These are phyloP conservation scores for Hemibates koningsi DNA, from an alignment of 2,113 vertebrate genomes.

Conservation along the genomic window DNA sequence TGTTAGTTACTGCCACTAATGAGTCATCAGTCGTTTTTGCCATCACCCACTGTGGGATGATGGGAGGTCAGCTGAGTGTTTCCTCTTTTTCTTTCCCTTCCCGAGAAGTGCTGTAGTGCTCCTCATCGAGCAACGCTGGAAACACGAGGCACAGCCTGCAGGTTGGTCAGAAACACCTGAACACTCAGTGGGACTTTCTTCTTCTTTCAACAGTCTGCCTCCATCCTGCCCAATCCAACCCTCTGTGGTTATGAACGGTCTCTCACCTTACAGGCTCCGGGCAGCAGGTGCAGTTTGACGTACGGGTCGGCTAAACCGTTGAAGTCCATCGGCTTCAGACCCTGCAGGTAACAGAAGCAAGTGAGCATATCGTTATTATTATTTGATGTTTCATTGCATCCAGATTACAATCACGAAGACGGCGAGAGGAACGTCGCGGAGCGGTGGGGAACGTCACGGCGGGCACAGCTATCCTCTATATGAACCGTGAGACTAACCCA, in stretches of 20 bases:
- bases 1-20: not conserved
- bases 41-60: not conserved
- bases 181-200: not conserved
- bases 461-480: not conserved
- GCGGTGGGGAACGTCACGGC: not conserved
- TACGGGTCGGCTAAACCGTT: slow-evolving; percentile 86
- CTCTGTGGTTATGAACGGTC: not conserved
- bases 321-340: slow-evolving; percentile 88
- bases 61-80: not conserved
- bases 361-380: not conserved
- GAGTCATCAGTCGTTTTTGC: not conserved
- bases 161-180: not conserved
- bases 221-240: not conserved
- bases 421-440: not conserved
- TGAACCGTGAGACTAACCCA: not conserved
- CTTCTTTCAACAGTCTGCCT: not conserved
- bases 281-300: slow-evolving; percentile 85
- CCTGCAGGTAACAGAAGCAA: slow-evolving; percentile 47
- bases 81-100: not conserved
- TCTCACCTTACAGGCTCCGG: slow-evolving; percentile 84
- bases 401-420: not conserved
- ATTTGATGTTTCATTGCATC: not conserved
- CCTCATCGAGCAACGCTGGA: not conserved
- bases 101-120: not conserved
- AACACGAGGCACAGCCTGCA: not conserved